Conservation (phyloP, 2,113 vertebrate genomes). For the Myxocyprinus asiaticus region DNA sequence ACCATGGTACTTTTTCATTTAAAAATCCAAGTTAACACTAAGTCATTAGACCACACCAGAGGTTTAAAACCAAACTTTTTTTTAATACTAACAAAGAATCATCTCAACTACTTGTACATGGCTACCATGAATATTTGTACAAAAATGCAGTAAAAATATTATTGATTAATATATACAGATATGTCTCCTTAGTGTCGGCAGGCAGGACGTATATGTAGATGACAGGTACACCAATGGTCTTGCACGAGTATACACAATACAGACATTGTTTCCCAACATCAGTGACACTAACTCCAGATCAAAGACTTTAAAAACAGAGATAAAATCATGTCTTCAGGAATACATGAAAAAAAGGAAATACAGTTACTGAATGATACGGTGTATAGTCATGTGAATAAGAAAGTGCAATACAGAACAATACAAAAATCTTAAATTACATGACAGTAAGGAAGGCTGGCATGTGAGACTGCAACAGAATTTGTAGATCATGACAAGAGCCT, state of each 20-base stretch:
- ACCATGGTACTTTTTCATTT: too few species aligned
- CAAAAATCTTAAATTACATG: conserved; percentile 51
- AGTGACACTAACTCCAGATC: conserved; percentile 61
- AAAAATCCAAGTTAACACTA: not conserved
- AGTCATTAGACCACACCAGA: conserved; percentile 27
- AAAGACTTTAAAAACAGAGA: conserved; percentile 53
- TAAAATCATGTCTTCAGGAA: conserved; percentile 44
- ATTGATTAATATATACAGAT: conserved; percentile 79
- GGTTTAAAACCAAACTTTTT: conserved; percentile 66
- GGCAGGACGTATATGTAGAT: conserved; percentile 67
- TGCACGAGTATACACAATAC: conserved; percentile 66
- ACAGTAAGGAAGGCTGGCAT: conserved; percentile 36
- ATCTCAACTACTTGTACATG: conserved; percentile 70
- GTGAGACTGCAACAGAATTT: conserved; percentile 20
- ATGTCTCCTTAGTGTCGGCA: conserved; percentile 73
- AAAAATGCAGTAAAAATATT: conserved; percentile 80
- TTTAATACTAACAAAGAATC: conserved; percentile 74
- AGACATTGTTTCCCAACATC: conserved; percentile 66
- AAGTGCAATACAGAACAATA: conserved; percentile 55
- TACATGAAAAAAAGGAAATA: conserved; percentile 46
- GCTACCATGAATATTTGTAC: conserved; percentile 78
- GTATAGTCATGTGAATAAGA: conserved; percentile 26
- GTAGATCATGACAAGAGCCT: not conserved
- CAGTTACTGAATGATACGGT: conserved; percentile 43
- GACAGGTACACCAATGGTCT: conserved; percentile 61